Evolutionary conservation across 2,888 invertebrate genomes (phyloP).

Genomic region (Nebria salina): DNA sequence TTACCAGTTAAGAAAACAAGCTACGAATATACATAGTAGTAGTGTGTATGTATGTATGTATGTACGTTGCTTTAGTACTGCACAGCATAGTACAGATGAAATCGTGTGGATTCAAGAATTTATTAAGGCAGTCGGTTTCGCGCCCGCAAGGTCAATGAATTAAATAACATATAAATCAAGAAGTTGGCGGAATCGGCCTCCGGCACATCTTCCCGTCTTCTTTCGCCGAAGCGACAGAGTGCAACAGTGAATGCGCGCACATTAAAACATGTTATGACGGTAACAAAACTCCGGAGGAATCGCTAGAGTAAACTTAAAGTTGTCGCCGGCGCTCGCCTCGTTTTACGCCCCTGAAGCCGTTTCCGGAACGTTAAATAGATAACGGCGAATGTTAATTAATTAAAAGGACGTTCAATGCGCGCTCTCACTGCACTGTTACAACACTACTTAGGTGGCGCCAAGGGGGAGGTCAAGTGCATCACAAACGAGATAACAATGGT

Average conservation of each 20-base stretch:
- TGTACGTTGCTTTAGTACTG: too few species aligned
- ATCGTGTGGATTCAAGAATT: conserved; percentile 42
- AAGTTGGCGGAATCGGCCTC: conserved; percentile 31
- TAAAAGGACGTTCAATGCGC: conserved; percentile 44
- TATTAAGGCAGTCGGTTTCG: conserved; percentile 31
- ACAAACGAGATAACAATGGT: not conserved
- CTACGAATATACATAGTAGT: too few species aligned
- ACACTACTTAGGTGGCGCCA: not conserved
- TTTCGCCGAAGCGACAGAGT: not conserved
- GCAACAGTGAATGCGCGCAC: conserved; percentile 11
- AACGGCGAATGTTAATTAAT: conserved; percentile 45
- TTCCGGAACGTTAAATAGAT: conserved; percentile 46
- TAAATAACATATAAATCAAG: conserved; percentile 44
- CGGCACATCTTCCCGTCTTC: not conserved
- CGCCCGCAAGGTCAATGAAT: conserved; percentile 45
- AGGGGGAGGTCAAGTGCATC: too few species aligned
- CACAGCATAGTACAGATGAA: conserved; percentile 17
- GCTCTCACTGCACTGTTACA: not conserved
- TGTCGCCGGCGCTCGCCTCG: conserved; percentile 27
- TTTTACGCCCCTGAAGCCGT: conserved; percentile 32
- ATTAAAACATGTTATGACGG: conserved; percentile 46
- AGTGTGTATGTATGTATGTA: too few species aligned
- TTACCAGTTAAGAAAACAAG: too few species aligned
- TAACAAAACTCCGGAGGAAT: conserved; percentile 45
- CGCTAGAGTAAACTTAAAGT: conserved; percentile 39